A percentile compares a stretch with the other conserved stretches of the same genome.
Evolutionary conservation across 1,140 invertebrate species (phyloP).

Genomic region (Drosophila kanapiae): DNA sequence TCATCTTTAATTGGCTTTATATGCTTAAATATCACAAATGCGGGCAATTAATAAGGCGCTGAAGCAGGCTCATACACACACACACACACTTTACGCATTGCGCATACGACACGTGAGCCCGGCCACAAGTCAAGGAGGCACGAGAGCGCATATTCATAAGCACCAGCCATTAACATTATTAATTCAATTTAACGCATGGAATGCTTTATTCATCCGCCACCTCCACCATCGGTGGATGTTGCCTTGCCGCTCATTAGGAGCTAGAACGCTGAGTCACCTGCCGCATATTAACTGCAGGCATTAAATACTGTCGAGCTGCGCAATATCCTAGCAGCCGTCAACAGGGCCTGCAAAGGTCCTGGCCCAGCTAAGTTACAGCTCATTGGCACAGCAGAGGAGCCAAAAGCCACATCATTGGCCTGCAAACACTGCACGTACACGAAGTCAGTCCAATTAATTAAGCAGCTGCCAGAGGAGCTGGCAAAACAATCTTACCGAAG

Average conservation of each 20-base stretch:
- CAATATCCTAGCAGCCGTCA: constrained; percentile 43
- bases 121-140: constrained; percentile 57
- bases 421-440: constrained; percentile 43
- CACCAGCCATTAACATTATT: constrained; percentile 77
- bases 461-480: constrained; percentile 32
- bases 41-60: constrained; percentile 69
- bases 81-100: constrained; percentile 22
- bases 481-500: constrained; percentile 17
- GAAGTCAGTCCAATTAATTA: constrained; percentile 73
- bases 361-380: constrained; percentile 18
- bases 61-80: constrained; percentile 15
- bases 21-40: constrained; percentile 68
- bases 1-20: constrained; percentile 52
- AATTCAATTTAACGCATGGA: constrained; percentile 83
- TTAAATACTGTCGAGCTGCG: constrained; percentile 60
- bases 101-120: constrained; percentile 50
- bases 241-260: constrained; percentile 59
- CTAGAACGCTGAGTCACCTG: constrained; percentile 68
- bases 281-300: constrained; percentile 81
- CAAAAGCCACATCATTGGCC: constrained; percentile 42
- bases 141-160: constrained; percentile 67
- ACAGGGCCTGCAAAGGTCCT: constrained; percentile 16
- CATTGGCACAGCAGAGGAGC: no score
- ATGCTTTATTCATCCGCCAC: constrained; percentile 73
- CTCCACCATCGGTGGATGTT: constrained; percentile 42